Conservation (phyloP, 2,797 vertebrate species). For the Catharus ustulatus region DNA sequence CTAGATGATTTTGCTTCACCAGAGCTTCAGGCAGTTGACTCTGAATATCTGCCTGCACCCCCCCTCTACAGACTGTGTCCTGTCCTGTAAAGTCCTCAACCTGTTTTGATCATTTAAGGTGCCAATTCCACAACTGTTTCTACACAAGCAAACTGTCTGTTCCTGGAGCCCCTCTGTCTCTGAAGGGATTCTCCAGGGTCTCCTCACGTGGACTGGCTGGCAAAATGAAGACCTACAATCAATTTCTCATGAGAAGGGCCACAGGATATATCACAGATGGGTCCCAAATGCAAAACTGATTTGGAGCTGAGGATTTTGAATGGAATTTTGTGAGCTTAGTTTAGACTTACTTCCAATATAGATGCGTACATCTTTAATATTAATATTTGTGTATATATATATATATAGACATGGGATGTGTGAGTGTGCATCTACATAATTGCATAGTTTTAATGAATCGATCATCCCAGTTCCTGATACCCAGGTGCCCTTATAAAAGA, state of each 20-base stretch:
- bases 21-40: conserved; percentile 1
- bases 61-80: not conserved
- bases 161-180: not conserved
- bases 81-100: not conserved
- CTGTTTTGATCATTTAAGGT: not conserved
- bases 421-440: not conserved
- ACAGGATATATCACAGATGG: not conserved
- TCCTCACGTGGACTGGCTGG: not conserved
- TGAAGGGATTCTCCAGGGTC: not conserved
- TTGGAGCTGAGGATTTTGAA: conserved; percentile 7
- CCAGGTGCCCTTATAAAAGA: not conserved
- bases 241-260: not conserved
- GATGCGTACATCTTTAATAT: not conserved
- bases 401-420: not conserved
- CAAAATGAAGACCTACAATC: not conserved
- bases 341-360: conserved; percentile 9
- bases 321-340: conserved; percentile 19
- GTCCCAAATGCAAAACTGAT: not conserved
- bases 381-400: not conserved
- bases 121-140: not conserved
- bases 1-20: not conserved
- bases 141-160: not conserved
- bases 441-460: not conserved
- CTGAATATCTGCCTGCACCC: not conserved
- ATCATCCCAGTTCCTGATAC: not conserved